These are phyloP conservation scores for Chionodraco myersi DNA, from an alignment of 2,113 vertebrate species.

Conservation along the genomic window DNA sequence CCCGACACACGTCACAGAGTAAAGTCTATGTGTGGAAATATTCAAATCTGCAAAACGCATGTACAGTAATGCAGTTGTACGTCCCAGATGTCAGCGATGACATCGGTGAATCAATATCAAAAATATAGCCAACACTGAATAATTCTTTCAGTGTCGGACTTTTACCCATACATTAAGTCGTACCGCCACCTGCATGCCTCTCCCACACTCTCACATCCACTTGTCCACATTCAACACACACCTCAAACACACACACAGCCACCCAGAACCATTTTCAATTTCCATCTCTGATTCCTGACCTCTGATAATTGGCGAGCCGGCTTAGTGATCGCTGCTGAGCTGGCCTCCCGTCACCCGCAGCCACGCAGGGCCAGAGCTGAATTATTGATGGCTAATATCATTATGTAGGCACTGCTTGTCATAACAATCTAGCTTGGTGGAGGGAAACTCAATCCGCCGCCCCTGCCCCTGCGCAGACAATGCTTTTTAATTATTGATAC, in stretches of 20 bases:
- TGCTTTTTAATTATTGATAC: constrained; percentile 96
- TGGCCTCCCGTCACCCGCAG: constrained; percentile 82
- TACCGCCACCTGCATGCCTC: background rate
- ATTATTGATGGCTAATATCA: constrained; percentile 98
- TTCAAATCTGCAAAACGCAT: too few relatives aligned
- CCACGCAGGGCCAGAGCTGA: constrained; percentile 70
- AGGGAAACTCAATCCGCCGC: constrained; percentile 88
- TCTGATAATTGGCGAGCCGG: constrained; percentile 72
- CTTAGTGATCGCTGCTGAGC: constrained; percentile 63
- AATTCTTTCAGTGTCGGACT: too few relatives aligned
- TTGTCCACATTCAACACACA: constrained; percentile 47
- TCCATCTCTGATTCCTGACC: constrained; percentile 79
- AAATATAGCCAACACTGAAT: too few relatives aligned
- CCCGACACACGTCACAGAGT: too few relatives aligned
- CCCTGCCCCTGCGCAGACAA: constrained; percentile 89
- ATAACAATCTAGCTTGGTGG: constrained; percentile 92
- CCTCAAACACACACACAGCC: constrained; percentile 34
- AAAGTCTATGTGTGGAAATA: too few relatives aligned
- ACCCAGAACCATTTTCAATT: constrained; percentile 61
- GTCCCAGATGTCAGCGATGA: too few relatives aligned
- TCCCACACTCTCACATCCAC: background rate
- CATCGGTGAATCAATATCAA: too few relatives aligned
- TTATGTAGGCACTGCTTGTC: constrained; percentile 93
- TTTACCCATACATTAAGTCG: background rate
- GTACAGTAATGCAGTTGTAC: too few relatives aligned